These are phyloP conservation scores for Argyrosomus japonicus DNA, from an alignment of 2,113 vertebrate genomes.

Conservation along the genomic window DNA sequence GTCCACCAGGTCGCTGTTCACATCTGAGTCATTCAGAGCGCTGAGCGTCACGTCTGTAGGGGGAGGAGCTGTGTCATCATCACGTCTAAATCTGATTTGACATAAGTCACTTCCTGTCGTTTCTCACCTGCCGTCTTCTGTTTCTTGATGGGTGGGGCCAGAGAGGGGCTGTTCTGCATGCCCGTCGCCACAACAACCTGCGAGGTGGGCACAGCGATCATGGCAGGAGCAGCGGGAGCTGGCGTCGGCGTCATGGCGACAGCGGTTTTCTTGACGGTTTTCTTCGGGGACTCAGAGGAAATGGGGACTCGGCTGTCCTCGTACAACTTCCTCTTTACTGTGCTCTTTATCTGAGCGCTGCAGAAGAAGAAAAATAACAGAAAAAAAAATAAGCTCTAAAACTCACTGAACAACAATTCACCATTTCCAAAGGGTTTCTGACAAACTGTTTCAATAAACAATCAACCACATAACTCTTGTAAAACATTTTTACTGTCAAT, in stretches of 20 bases:
- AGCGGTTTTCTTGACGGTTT: conserved; percentile 85
- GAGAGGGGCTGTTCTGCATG: conserved; percentile 75
- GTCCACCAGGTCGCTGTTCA: conserved; percentile 94
- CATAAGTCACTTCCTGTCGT: background rate
- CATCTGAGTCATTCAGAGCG: conserved; percentile 91
- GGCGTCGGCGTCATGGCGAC: conserved; percentile 52
- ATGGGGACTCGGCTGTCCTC: conserved; percentile 92
- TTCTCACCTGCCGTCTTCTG: conserved; percentile 88
- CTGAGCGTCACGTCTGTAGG: conserved; percentile 91
- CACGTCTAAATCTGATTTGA: background rate
- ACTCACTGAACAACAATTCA: too few species aligned
- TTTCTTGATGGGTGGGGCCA: conserved; percentile 86
- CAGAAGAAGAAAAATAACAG: background rate
- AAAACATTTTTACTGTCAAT: too few species aligned
- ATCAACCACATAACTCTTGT: too few species aligned
- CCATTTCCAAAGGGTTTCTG: too few species aligned
- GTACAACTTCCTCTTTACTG: conserved; percentile 92
- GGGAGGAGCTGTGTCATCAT: background rate
- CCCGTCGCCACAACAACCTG: conserved; percentile 82
- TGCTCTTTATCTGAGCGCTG: conserved; percentile 93
- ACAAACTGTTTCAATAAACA: too few species aligned
- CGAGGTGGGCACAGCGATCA: conserved; percentile 71
- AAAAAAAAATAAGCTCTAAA: too few species aligned
- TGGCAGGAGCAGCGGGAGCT: conserved; percentile 44
- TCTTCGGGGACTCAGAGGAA: conserved; percentile 89